Conservation (phyloP, 2,888 invertebrate genomes). For the Latheticus oryzae region DNA sequence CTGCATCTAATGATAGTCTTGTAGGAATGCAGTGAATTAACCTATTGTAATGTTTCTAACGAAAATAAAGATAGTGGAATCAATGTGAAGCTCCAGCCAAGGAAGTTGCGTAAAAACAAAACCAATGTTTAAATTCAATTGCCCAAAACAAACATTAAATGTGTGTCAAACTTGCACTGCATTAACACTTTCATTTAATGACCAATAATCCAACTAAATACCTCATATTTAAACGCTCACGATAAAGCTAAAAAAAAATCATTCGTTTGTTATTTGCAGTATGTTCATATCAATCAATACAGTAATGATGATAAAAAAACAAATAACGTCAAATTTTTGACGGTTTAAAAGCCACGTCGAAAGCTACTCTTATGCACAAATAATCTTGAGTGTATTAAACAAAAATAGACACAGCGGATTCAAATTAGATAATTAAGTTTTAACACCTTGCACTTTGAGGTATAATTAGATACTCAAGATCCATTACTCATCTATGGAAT, state of each 20-base stretch:
- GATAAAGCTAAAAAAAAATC: background rate
- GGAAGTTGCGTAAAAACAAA: constrained; percentile 31
- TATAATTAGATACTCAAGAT: constrained; percentile 41
- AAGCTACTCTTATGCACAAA: constrained; percentile 26
- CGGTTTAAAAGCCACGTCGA: constrained; percentile 6
- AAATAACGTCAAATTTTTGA: constrained; percentile 4
- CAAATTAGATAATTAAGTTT: constrained; percentile 33
- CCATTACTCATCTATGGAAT: constrained; percentile 38
- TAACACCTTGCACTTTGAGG: constrained; percentile 40
- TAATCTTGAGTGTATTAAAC: constrained; percentile 25
- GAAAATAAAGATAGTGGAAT: too few relatives aligned
- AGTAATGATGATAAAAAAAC: constrained; percentile 17
- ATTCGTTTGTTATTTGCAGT: constrained; percentile 4
- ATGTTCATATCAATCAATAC: constrained; percentile 19
- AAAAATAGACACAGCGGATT: constrained; percentile 24
- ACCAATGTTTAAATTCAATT: constrained; percentile 28
- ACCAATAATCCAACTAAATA: constrained; percentile 8
- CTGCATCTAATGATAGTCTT: too few relatives aligned
- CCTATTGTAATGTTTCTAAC: too few relatives aligned
- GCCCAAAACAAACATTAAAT: constrained; percentile 25
- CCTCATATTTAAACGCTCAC: constrained; percentile 12
- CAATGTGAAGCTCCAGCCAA: constrained; percentile 10
- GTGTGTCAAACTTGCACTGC: constrained; percentile 23
- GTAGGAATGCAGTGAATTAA: too few relatives aligned
- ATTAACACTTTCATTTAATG: constrained; percentile 32